A percentile compares a stretch with the other conserved stretches of the same genome.
phyloP scores from a whole-genome alignment of 2,113 vertebrate genomes.

The Misgurnus anguillicaudatus region DNA sequence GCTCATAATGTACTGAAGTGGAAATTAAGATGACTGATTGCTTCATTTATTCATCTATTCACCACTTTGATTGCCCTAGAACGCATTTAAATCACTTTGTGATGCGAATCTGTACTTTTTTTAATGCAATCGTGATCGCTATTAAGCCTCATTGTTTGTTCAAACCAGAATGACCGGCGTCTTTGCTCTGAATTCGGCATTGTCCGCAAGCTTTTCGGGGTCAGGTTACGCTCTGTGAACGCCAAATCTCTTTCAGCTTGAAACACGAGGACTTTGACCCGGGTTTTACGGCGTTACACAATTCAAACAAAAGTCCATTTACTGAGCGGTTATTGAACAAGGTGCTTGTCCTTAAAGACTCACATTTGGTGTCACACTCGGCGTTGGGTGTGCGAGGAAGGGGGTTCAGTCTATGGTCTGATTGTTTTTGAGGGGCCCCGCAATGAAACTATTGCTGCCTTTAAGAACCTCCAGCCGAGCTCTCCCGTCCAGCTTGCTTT shows the following conservation, averaged over 20 bases:
- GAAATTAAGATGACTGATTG: conserved; percentile 22
- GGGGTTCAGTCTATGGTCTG: background rate
- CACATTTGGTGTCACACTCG: background rate
- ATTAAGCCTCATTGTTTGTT: conserved; percentile 4
- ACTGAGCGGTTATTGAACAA: conserved; percentile 35
- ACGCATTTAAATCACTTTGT: conserved; percentile 21
- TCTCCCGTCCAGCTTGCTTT: conserved; percentile 19
- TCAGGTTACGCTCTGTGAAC: conserved; percentile 30
- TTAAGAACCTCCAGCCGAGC: conserved; percentile 20
- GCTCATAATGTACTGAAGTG: conserved; percentile 13
- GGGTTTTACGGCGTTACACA: conserved; percentile 32
- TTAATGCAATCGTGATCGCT: background rate
- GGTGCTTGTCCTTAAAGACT: conserved; percentile 35
- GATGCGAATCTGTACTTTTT: conserved; percentile 8
- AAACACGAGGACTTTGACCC: conserved; percentile 41
- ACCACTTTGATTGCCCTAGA: background rate
- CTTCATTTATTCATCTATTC: conserved; percentile 20
- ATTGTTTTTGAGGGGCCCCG: background rate
- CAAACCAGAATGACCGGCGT: background rate
- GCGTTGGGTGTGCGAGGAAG: background rate
- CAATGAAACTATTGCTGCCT: conserved; percentile 6
- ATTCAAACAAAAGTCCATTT: conserved; percentile 37
- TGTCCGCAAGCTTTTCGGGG: background rate
- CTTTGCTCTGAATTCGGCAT: conserved; percentile 7
- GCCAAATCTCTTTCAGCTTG: conserved; percentile 33